A percentile compares a stretch with the other conserved stretches of the same genome.
These are phyloP conservation scores for Harpalus rufipes DNA, from an alignment of 2,888 invertebrate genomes.

Conservation along the genomic window DNA sequence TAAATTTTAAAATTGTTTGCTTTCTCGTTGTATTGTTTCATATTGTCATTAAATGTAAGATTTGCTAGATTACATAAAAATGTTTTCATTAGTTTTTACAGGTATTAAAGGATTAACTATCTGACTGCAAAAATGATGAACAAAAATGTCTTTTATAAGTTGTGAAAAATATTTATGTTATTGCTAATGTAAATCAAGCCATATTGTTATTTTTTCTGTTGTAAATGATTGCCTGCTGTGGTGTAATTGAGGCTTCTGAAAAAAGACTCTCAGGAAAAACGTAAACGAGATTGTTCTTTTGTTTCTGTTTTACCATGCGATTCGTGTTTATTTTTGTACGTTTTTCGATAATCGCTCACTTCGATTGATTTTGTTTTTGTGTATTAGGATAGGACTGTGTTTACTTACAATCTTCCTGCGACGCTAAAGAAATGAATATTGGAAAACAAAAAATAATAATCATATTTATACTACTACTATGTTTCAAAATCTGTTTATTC, in stretches of 20 bases:
- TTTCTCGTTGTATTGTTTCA: constrained; percentile 26
- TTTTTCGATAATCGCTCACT: constrained; percentile 63
- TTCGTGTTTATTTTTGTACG: constrained; percentile 56
- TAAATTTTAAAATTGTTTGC: constrained; percentile 40
- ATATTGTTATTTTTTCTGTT: constrained; percentile 37
- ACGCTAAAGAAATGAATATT: constrained; percentile 13
- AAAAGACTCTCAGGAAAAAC: constrained; percentile 44
- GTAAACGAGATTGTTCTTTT: constrained; percentile 60
- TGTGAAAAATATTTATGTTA: background rate
- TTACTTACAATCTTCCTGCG: constrained; percentile 4
- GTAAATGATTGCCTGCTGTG: constrained; percentile 19
- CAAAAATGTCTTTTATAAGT: background rate
- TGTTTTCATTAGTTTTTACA: constrained; percentile 5
- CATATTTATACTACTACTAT: constrained; percentile 19
- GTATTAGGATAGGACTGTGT: constrained; percentile 15
- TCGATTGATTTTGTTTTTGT: constrained; percentile 56
- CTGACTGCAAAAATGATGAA: background rate
- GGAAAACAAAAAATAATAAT: constrained; percentile 23
- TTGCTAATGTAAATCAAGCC: too few species aligned
- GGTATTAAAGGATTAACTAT: constrained; percentile 1
- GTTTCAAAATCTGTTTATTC: background rate
- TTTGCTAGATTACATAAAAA: constrained; percentile 19
- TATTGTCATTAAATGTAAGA: constrained; percentile 14
- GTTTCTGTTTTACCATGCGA: constrained; percentile 55
- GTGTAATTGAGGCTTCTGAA: constrained; percentile 50